These are phyloP conservation scores for Xestia rhomboidea DNA, from an alignment of 2,888 invertebrate genomes.

Conservation along the genomic window DNA sequence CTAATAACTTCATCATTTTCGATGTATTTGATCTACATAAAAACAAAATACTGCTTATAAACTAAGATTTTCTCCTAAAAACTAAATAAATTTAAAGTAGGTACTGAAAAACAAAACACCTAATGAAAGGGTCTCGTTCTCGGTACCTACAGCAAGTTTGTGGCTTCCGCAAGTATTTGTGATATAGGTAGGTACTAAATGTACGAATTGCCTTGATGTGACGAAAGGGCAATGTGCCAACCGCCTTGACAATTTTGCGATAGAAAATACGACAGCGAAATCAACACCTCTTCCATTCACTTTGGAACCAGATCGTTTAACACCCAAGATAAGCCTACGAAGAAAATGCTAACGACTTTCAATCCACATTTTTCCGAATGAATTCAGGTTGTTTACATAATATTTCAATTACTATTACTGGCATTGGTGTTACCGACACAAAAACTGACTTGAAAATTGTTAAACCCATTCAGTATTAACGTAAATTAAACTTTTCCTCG, in stretches of 20 bases:
- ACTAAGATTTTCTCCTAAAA: neutral
- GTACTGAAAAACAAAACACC: slow-evolving; percentile 1
- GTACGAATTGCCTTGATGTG: slow-evolving; percentile 17
- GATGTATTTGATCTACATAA: neutral
- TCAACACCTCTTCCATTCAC: neutral
- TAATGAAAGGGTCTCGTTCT: slow-evolving; percentile 7
- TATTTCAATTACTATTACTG: slow-evolving; percentile 69
- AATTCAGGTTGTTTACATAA: slow-evolving; percentile 43
- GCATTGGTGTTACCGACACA: slow-evolving; percentile 40
- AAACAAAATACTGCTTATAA: neutral
- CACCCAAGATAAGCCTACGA: neutral
- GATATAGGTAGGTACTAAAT: slow-evolving; percentile 30
- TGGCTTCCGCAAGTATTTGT: slow-evolving; percentile 25
- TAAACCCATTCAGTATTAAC: slow-evolving; percentile 36
- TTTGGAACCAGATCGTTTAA: slow-evolving; percentile 10
- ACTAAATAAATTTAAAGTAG: neutral
- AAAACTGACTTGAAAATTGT: slow-evolving; percentile 14
- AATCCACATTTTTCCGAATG: slow-evolving; percentile 19
- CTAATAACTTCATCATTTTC: neutral
- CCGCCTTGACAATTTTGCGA: neutral
- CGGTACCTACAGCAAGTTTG: neutral
- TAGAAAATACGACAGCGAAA: slow-evolving; percentile 1
- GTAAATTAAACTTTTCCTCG: slow-evolving; percentile 65
- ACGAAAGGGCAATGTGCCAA: neutral
- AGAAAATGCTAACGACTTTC: neutral